A percentile compares a stretch with the other conserved stretches of the same genome.
phyloP scores from a whole-genome alignment of 2,888 invertebrate genomes.

The Sesamia inferens region DNA sequence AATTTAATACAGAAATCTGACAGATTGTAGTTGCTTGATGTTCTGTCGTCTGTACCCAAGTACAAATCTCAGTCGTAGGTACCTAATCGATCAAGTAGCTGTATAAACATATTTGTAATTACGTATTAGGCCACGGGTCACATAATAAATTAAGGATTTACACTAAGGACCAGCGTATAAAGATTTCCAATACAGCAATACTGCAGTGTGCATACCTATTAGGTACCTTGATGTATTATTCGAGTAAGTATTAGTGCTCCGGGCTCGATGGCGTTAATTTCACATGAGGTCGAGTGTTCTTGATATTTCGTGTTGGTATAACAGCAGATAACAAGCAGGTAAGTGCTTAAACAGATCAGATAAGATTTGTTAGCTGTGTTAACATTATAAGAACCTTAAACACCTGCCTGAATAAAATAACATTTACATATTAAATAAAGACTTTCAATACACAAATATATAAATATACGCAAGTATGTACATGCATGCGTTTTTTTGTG shows the following conservation, averaged over 20 bases:
- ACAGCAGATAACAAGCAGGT: slow-evolving; percentile 33
- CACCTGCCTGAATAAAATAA: slow-evolving; percentile 38
- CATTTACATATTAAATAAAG: slow-evolving; percentile 35
- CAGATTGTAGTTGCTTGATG: too few relatives aligned
- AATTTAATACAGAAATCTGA: too few relatives aligned
- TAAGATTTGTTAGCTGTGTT: slow-evolving; percentile 46
- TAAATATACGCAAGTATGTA: neutral
- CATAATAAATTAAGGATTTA: neutral
- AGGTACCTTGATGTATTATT: neutral
- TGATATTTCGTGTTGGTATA: slow-evolving; percentile 40
- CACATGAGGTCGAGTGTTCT: slow-evolving; percentile 40
- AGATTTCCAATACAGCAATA: slow-evolving; percentile 13
- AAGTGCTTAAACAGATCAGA: slow-evolving; percentile 42
- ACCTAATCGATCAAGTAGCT: too few relatives aligned
- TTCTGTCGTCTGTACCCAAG: neutral
- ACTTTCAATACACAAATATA: neutral
- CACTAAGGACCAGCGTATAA: neutral
- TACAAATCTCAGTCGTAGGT: neutral
- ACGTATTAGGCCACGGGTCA: too few relatives aligned
- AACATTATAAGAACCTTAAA: slow-evolving; percentile 27
- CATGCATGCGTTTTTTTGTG: neutral
- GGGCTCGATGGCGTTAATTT: slow-evolving; percentile 11
- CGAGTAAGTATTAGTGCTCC: neutral
- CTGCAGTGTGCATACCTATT: neutral
- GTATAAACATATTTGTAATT: neutral